These are phyloP conservation scores for Campaea margaritaria DNA, from an alignment of 2,888 invertebrate genomes.

Conservation along the genomic window DNA sequence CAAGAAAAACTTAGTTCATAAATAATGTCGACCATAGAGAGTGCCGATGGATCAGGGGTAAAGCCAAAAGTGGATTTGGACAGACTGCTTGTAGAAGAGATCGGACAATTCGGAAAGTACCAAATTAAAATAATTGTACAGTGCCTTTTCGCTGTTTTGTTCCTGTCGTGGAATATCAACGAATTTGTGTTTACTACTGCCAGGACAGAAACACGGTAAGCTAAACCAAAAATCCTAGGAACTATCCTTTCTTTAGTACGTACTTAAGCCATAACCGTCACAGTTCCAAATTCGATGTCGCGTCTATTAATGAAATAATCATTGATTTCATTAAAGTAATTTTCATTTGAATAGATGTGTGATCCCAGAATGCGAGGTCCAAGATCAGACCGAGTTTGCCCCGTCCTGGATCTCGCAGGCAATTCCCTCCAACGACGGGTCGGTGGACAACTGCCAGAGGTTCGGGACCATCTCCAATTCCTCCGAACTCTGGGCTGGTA, in stretches of 20 bases:
- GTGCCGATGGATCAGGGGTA: background rate
- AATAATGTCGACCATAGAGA: background rate
- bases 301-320: too few relatives aligned
- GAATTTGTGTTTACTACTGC: conserved; percentile 58
- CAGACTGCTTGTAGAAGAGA: conserved; percentile 50
- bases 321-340: too few relatives aligned
- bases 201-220: conserved; percentile 40
- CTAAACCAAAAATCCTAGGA: background rate
- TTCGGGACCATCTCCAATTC: conserved; percentile 49
- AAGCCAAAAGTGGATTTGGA: conserved; percentile 50
- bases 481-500: conserved; percentile 15
- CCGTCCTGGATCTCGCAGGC: conserved; percentile 75
- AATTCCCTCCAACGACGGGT: conserved; percentile 60
- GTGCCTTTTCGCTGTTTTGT: conserved; percentile 41
- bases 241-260: too few relatives aligned
- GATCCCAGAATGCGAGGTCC: conserved; percentile 57
- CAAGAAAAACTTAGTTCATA: background rate
- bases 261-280: too few relatives aligned
- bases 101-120: conserved; percentile 56
- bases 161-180: conserved; percentile 42
- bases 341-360: conserved; percentile 47
- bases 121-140: conserved; percentile 47
- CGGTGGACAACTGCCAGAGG: conserved; percentile 75
- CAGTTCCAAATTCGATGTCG: too few relatives aligned
- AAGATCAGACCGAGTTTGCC: conserved; percentile 54